A percentile compares a stretch with the other conserved stretches of the same genome.
Evolutionary conservation across 2,888 invertebrate species (phyloP).

Genomic region (Zeuzera pyrina): DNA sequence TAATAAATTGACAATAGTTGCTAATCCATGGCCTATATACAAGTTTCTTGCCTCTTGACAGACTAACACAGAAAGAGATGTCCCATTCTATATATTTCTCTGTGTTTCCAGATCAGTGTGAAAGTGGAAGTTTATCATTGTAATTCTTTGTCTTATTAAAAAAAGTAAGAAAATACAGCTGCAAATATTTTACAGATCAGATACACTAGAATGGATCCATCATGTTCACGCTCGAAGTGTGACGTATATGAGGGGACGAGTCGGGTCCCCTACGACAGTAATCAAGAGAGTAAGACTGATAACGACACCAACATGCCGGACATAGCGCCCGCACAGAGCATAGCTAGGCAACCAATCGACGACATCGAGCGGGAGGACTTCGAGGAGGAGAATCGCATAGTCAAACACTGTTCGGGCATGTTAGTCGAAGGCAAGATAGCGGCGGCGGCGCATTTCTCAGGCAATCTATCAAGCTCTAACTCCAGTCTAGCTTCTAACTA

Average conservation of each 20-base stretch:
- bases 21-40: too few species aligned
- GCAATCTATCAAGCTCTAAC: constrained; percentile 46
- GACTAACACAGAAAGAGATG: too few species aligned
- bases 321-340: constrained; percentile 26
- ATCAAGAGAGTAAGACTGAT: constrained; percentile 54
- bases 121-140: too few species aligned
- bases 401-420: constrained; percentile 55
- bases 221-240: constrained; percentile 50
- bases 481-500: constrained; percentile 56
- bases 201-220: constrained; percentile 65
- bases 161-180: too few species aligned
- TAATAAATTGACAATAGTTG: too few species aligned
- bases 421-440: constrained; percentile 48
- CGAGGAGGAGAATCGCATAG: constrained; percentile 58
- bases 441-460: constrained; percentile 36
- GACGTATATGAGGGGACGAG: constrained; percentile 41
- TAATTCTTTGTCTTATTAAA: too few species aligned
- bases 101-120: too few species aligned
- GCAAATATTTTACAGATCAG: too few species aligned
- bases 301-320: not conserved
- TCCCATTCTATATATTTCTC: too few species aligned
- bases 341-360: constrained; percentile 42
- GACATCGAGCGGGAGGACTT: constrained; percentile 61
- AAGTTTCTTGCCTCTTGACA: too few species aligned
- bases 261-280: constrained; percentile 31